A percentile compares a stretch with the other conserved stretches of the same genome.
Evolutionary conservation across 2,888 invertebrate species (phyloP).

Genomic region (Callyntrura sp.): DNA sequence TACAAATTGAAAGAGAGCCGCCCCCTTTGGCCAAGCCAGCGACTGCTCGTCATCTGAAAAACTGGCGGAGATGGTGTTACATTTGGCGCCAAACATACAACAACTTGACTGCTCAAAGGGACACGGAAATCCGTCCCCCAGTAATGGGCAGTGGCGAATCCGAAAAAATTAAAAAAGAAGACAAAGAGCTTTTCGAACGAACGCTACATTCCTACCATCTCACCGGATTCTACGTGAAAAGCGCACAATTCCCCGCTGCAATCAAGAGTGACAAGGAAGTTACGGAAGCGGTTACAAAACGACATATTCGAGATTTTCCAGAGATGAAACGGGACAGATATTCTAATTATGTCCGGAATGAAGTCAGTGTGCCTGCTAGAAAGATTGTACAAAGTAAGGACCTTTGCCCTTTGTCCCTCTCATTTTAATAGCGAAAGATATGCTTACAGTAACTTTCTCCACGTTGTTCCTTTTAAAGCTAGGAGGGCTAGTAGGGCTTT

Average conservation of each 20-base stretch:
- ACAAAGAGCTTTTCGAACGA: conserved; percentile 62
- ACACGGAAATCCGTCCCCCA: conserved; percentile 35
- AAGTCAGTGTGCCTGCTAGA: conserved; percentile 58
- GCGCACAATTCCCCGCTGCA: conserved; percentile 47
- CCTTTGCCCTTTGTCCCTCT: too few species aligned
- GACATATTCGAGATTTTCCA: conserved; percentile 54
- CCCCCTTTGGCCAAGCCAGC: conserved; percentile 61
- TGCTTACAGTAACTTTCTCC: too few species aligned
- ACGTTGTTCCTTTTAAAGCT: too few species aligned
- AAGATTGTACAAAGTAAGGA: conserved; percentile 18
- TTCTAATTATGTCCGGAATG: conserved; percentile 61
- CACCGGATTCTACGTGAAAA: conserved; percentile 57
- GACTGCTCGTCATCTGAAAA: conserved; percentile 56
- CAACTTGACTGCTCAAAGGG: conserved; percentile 23
- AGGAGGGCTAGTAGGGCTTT: too few species aligned
- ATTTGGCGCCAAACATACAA: conserved; percentile 69
- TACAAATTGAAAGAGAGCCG: conserved; percentile 54
- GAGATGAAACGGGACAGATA: conserved; percentile 64
- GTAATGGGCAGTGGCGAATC: conserved; percentile 66
- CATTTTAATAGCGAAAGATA: too few species aligned
- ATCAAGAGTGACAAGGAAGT: conserved; percentile 6
- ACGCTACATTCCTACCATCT: conserved; percentile 60
- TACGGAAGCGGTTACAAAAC: conserved; percentile 54
- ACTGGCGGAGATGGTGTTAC: conserved; percentile 70
- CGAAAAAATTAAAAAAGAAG: conserved; percentile 54